Evolutionary conservation across 2,888 invertebrate genomes (phyloP), one percentile per base, ranked within the genome.

Genomic region (Drosophila acutilabella): DNA sequence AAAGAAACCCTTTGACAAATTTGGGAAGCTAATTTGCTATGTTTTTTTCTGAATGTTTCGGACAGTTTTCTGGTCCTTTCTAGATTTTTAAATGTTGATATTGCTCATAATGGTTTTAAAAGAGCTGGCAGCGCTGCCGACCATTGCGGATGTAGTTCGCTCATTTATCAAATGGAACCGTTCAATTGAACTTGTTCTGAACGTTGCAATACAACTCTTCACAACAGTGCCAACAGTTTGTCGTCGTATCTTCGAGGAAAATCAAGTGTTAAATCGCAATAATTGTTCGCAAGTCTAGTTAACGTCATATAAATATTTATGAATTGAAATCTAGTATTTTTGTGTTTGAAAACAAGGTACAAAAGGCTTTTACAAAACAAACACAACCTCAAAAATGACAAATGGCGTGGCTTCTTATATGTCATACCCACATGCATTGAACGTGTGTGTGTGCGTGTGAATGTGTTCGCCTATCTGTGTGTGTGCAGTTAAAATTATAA

Each of bases 381-480:
- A 41, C 81, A 69, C 81, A 81, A 81, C 81, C 81, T 81, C 86
- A 81, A 85, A 85, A 62, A 42, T 56, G 45, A 50, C 56, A 62
- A 80, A 64, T 86, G 81, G 82, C 82, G 82, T 82, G 82, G 84
- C 81, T 78, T 68, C 81, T 78, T 74, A 57, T 26, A 58, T 71
- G 58, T 67, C 48, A 40, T 38, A 57, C 14, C 18, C 26, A 4
- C 23, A 40, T 47, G 30, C 30, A 26, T 23, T 40, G 41, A 33
- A 33, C 33, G 11, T 18, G 45, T 54, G 14, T 59, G 45, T 57
- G 38, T 50, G 52, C 40, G 26, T 62, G 58, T 51, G 14, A 40
- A 26, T 50, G 26, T 54, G 52, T 56, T 26, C 53, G 36, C 13
- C 36, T 36, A 4, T 36, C 36, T 11, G 41, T 61, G 64, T 61